Evolutionary conservation across 2,888 invertebrate genomes (phyloP).

Genomic region (Cosmia pyralina): DNA sequence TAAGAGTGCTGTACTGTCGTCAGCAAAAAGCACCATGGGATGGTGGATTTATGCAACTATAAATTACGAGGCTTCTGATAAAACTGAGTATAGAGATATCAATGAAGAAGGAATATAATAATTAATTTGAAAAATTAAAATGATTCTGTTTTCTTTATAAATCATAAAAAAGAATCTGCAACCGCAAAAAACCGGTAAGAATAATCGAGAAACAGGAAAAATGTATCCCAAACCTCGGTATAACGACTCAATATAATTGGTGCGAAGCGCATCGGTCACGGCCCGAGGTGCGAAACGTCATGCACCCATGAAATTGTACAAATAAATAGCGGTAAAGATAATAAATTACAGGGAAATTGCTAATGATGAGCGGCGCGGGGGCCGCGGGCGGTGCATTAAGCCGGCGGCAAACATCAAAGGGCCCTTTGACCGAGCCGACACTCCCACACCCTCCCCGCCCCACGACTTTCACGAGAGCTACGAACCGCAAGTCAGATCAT

Average conservation of each 20-base stretch:
- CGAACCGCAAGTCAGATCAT: conserved; percentile 64
- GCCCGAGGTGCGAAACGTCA: conserved; percentile 75
- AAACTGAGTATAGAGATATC: background rate
- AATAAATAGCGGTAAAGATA: conserved; percentile 90
- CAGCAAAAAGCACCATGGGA: too few relatives aligned
- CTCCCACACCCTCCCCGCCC: conserved; percentile 83
- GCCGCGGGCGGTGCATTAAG: conserved; percentile 90
- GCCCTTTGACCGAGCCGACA: conserved; percentile 90
- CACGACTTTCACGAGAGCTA: conserved; percentile 69
- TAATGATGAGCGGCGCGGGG: conserved; percentile 89
- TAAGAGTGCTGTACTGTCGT: too few relatives aligned
- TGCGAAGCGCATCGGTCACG: conserved; percentile 55
- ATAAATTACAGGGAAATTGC: conserved; percentile 90
- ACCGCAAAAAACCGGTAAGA: background rate
- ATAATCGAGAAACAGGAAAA: conserved; percentile 2
- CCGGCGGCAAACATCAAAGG: conserved; percentile 90
- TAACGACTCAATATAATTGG: conserved; percentile 51
- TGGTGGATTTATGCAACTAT: too few relatives aligned
- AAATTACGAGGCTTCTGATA: background rate
- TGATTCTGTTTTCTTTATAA: background rate
- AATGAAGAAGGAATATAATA: background rate
- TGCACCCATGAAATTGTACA: conserved; percentile 84
- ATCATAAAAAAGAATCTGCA: background rate
- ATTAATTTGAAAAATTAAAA: background rate
- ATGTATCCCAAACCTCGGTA: background rate